Evolutionary conservation across 1,140 invertebrate genomes (phyloP).

Genomic region (Rhyacophila brunnea): DNA sequence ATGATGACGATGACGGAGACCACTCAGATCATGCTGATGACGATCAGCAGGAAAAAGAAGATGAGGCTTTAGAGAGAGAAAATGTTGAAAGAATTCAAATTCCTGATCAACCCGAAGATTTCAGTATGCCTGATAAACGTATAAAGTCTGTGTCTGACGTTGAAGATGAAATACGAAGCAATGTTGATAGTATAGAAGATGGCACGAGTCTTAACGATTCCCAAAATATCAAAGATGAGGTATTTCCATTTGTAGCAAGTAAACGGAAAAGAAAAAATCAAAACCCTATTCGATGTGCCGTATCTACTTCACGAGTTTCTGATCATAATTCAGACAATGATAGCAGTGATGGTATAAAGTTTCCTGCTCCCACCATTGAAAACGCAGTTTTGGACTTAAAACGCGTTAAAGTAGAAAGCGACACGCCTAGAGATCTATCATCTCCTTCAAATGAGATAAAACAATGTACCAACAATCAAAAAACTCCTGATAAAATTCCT

Average conservation of each 20-base stretch:
- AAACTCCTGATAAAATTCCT: slow-evolving; percentile 51
- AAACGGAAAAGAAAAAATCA: slow-evolving; percentile 87
- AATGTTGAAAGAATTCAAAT: slow-evolving; percentile 37
- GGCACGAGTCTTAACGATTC: slow-evolving; percentile 59
- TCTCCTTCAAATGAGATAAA: slow-evolving; percentile 55
- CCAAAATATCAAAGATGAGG: slow-evolving; percentile 54
- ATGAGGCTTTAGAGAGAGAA: slow-evolving; percentile 34
- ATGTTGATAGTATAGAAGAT: slow-evolving; percentile 74
- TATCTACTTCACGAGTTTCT: slow-evolving; percentile 42
- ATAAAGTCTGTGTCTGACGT: slow-evolving; percentile 57
- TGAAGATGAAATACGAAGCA: slow-evolving; percentile 67
- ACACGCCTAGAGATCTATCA: slow-evolving; percentile 4
- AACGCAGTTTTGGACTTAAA: slow-evolving; percentile 44
- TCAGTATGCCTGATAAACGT: slow-evolving; percentile 62
- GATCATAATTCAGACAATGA: slow-evolving; percentile 27
- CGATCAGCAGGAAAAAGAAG: slow-evolving; percentile 45
- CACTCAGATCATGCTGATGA: slow-evolving; percentile 52
- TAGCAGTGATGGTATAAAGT: slow-evolving; percentile 24
- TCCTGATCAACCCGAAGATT: slow-evolving; percentile 57
- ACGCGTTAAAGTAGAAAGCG: slow-evolving; percentile 43
- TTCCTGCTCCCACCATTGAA: slow-evolving; percentile 25
- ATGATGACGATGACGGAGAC: slow-evolving; percentile 61
- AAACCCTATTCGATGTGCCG: slow-evolving; percentile 81
- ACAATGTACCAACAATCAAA: neutral
- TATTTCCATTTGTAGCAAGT: slow-evolving; percentile 25